A percentile compares a stretch with the other conserved stretches of the same genome.
Evolutionary conservation across 2,888 invertebrate species (phyloP).

Genomic region (Drosophila neonasuta): DNA sequence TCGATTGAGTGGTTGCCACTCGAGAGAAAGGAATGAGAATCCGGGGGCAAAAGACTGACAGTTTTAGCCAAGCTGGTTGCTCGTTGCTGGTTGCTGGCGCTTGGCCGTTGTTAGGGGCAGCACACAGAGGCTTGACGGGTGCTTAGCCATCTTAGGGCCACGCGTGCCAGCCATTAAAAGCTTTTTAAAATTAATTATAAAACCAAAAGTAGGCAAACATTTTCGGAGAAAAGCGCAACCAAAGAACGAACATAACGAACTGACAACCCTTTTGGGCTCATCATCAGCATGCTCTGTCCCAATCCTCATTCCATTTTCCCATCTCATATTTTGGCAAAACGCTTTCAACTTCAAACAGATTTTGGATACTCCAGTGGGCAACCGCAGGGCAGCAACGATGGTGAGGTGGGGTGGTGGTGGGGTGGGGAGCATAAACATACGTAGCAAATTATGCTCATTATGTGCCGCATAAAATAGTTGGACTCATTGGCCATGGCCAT

Average conservation of each 20-base stretch:
- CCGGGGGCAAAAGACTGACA: constrained; percentile 4
- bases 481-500: constrained; percentile 10
- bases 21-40: background rate
- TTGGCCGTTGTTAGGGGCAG: constrained; percentile 13
- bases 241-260: constrained; percentile 39
- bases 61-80: constrained; percentile 12
- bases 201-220: constrained; percentile 70
- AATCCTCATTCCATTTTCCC: background rate
- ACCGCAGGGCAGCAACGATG: constrained; percentile 49
- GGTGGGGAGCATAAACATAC: constrained; percentile 38
- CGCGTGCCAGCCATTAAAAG: constrained; percentile 73
- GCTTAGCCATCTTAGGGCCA: constrained; percentile 37
- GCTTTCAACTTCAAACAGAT: constrained; percentile 74
- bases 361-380: constrained; percentile 65
- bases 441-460: constrained; percentile 74
- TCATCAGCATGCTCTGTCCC: constrained; percentile 3
- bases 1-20: background rate
- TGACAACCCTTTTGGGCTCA: constrained; percentile 68
- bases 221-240: constrained; percentile 54
- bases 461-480: constrained; percentile 68
- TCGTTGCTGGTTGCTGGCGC: background rate
- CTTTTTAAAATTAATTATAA: constrained; percentile 74
- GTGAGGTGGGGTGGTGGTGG: background rate
- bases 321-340: constrained; percentile 39
- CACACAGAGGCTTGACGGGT: constrained; percentile 14